phyloP scores from a whole-genome alignment of 2,113 vertebrate species.

The Cygnus buccinator region DNA sequence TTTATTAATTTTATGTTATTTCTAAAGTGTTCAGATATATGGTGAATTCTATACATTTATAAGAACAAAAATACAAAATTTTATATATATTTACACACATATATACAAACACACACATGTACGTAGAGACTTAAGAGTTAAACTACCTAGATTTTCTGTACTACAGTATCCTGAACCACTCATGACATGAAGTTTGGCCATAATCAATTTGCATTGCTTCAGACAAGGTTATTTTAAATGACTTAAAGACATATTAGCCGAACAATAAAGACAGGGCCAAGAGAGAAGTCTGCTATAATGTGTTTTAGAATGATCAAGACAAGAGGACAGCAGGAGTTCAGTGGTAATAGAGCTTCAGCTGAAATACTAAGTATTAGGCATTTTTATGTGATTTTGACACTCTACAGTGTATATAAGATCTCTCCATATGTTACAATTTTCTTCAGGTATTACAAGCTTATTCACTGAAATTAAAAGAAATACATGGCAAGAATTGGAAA shows the following conservation, averaged over 20 bases:
- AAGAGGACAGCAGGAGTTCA: not conserved
- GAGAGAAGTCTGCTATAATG: not conserved
- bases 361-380: not conserved
- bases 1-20: not conserved
- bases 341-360: not conserved
- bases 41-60: not conserved
- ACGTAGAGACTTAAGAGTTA: not conserved
- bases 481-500: not conserved
- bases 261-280: not conserved
- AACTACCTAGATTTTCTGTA: not conserved
- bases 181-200: not conserved
- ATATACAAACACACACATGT: not conserved
- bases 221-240: not conserved
- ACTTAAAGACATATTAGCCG: not conserved
- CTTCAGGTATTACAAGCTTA: not conserved
- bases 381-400: not conserved
- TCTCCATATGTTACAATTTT: not conserved
- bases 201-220: not conserved
- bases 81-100: not conserved
- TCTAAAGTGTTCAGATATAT: not conserved
- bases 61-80: not conserved
- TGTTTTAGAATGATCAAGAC: not conserved
- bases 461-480: not conserved
- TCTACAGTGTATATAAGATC: not conserved
- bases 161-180: not conserved